Conservation (phyloP, 2,888 invertebrate species). For the Drosophila neonasuta region DNA sequence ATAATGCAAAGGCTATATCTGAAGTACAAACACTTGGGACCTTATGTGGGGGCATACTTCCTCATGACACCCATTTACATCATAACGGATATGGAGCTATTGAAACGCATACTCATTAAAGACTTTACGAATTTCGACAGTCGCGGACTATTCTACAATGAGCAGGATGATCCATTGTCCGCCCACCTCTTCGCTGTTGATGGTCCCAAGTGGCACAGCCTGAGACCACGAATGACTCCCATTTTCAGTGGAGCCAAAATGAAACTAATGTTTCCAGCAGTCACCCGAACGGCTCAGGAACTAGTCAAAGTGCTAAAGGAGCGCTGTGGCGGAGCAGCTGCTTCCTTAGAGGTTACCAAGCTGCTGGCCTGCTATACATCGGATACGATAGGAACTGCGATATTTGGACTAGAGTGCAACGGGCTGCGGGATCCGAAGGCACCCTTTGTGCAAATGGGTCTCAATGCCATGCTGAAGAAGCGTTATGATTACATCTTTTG, state of each 20-base stretch:
- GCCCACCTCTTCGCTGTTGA: conserved; percentile 80
- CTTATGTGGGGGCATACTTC: conserved; percentile 76
- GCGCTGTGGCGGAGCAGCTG: not conserved
- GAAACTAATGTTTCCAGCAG: conserved; percentile 78
- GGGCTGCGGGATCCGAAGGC: conserved; percentile 80
- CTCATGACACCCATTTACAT: conserved; percentile 61
- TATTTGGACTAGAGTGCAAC: conserved; percentile 83
- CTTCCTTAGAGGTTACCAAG: conserved; percentile 81
- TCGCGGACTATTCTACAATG: conserved; percentile 77
- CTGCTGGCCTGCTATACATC: conserved; percentile 82
- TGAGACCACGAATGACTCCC: conserved; percentile 79
- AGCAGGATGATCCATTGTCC: conserved; percentile 80
- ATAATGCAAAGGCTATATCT: conserved; percentile 59
- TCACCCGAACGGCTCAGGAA: conserved; percentile 59
- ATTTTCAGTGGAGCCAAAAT: conserved; percentile 80
- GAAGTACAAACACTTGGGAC: conserved; percentile 68
- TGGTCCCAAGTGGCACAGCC: conserved; percentile 79
- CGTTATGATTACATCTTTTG: conserved; percentile 49
- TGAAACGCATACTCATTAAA: conserved; percentile 74
- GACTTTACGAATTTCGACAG: conserved; percentile 79
- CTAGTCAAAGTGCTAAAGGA: conserved; percentile 52
- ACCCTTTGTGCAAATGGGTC: conserved; percentile 79
- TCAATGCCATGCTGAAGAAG: conserved; percentile 51
- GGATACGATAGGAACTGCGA: conserved; percentile 83
- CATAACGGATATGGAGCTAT: conserved; percentile 71